Evolutionary conservation across 1,140 invertebrate genomes (phyloP), one percentile per base, ranked within the genome.

Genomic region (Heliconius himera): DNA sequence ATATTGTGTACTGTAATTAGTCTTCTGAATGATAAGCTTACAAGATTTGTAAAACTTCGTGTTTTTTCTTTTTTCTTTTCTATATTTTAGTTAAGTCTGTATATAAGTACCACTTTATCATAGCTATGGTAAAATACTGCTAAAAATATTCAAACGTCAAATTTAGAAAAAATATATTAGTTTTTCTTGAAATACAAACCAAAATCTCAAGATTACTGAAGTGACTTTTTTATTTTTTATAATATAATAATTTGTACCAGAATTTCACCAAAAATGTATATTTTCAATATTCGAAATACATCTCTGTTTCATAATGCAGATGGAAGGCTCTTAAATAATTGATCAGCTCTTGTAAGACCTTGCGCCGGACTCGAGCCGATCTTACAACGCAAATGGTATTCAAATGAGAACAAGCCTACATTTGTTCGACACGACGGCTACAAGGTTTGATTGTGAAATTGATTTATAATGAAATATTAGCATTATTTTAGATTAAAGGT

Each of bases 271-370:
- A 66, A 26, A 1, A 66, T 26, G 0, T 3, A 66, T 66, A 66
- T 66, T 66, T 66, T 56, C n/a, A 13, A 38, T 54, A 16, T 46
- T 46, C 8, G 16, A 33, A 86, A 86, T 87, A 76, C 85, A 78
- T 73, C 84, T 82, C 85, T 85, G 86, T 75, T 74, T 70, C 79
- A 79, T 83, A 83, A 81, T 80, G 73, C 73, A 87, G 85, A 88
- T 89, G 87, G 87, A 88, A 88, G 84, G 84, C 84, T 87, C 84
- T 85, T 90, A 88, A 90, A 90, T 91, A 91, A 91, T 91, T 90
- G 88, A 91, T 90, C 86, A 85, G 85, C 83, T 86, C 83, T 88
- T 86, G 83, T 83, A 83, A 88, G 85, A 71, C 84, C 80, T 46
- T 73, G 78, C 78, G 83, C 80, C 85, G 78, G 84, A 83, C 81